These are phyloP conservation scores for Phalanger gymnotis DNA, from an alignment of 2,797 vertebrate genomes.

Conservation along the genomic window DNA sequence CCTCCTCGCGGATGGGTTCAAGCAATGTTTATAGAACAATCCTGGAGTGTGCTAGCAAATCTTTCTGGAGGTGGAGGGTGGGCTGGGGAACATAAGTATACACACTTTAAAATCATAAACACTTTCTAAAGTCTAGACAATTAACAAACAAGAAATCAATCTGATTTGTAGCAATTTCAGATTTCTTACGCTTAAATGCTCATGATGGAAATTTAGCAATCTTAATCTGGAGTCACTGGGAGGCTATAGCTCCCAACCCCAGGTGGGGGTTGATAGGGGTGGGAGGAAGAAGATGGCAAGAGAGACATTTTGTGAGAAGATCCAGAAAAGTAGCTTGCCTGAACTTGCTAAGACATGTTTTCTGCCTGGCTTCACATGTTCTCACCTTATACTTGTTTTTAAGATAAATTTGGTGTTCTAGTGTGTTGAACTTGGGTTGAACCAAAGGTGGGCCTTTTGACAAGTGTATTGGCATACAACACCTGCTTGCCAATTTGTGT, in stretches of 20 bases:
- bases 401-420: neutral
- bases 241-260: neutral
- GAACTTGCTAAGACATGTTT: neutral
- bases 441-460: neutral
- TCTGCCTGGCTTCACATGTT: neutral
- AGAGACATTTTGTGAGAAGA: neutral
- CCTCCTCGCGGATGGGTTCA: neutral
- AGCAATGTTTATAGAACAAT: neutral
- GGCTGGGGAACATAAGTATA: neutral
- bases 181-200: neutral
- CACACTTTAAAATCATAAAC: neutral
- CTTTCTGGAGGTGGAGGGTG: neutral
- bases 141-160: neutral
- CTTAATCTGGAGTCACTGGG: neutral
- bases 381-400: neutral
- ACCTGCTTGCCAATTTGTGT: neutral
- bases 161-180: neutral
- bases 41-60: neutral
- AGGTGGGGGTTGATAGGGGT: neutral
- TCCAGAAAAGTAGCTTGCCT: neutral
- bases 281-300: neutral
- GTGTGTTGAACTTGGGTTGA: neutral
- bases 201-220: neutral
- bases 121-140: neutral
- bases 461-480: neutral